phyloP scores from a whole-genome alignment of 2,888 invertebrate species.

The Spisula subtruncata region DNA sequence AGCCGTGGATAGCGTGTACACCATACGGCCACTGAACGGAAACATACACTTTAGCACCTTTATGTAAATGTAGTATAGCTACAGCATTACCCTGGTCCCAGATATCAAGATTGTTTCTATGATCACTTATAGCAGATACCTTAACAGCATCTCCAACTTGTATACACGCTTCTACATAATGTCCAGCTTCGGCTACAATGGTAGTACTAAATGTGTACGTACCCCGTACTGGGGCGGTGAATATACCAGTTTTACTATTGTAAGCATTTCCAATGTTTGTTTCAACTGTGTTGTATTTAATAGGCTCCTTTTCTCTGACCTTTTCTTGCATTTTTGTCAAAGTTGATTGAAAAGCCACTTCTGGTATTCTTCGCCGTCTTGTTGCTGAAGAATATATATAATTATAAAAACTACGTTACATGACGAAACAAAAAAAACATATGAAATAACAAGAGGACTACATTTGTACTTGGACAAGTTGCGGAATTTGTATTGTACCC shows the following conservation, averaged over 20 bases:
- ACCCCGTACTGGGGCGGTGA: conserved; percentile 19
- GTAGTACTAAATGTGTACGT: conserved; percentile 31
- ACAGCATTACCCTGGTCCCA: conserved; percentile 24
- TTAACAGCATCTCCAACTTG: background rate
- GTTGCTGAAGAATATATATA: background rate
- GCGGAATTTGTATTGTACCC: background rate
- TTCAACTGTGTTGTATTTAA: conserved; percentile 24
- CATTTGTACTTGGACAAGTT: background rate
- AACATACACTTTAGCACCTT: background rate
- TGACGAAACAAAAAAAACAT: background rate
- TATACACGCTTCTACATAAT: conserved; percentile 36
- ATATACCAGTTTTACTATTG: conserved; percentile 25
- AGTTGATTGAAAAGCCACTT: conserved; percentile 28
- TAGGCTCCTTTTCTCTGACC: background rate
- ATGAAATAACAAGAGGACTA: background rate
- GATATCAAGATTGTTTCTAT: background rate
- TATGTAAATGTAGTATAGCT: background rate
- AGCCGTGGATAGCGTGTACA: background rate
- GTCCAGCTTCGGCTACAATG: conserved; percentile 20
- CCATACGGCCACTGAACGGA: conserved; percentile 29
- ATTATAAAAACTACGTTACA: background rate
- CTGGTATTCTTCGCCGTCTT: background rate
- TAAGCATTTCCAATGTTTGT: conserved; percentile 25
- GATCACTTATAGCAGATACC: conserved; percentile 35
- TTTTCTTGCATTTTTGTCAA: background rate